phyloP scores from a whole-genome alignment of 2,113 vertebrate genomes.

The Microtus pennsylvanicus region DNA sequence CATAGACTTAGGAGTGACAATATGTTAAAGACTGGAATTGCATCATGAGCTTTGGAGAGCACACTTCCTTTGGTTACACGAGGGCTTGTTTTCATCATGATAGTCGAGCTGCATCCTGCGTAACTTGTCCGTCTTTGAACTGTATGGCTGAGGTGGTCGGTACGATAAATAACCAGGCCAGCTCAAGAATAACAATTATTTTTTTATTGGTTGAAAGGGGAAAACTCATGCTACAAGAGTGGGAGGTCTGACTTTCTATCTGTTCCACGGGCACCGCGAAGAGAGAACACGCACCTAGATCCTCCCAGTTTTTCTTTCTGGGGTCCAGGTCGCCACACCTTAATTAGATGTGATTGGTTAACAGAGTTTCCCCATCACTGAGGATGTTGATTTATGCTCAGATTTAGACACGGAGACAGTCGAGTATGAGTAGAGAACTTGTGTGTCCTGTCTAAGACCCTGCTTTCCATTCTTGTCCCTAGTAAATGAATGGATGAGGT shows the following conservation, averaged over 20 bases:
- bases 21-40: not conserved
- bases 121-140: slow-evolving; percentile 2
- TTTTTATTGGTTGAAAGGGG: too few species aligned
- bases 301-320: too few species aligned
- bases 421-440: not conserved
- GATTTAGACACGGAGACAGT: not conserved
- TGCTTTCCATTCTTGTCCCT: not conserved
- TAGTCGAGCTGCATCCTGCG: not conserved
- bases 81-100: not conserved
- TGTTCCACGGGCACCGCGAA: too few species aligned
- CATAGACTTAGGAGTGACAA: not conserved
- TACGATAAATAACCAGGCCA: too few species aligned
- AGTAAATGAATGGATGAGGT: not conserved
- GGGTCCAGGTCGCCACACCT: too few species aligned
- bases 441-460: not conserved
- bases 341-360: too few species aligned
- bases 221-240: too few species aligned
- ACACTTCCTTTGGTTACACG: not conserved
- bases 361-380: too few species aligned
- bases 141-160: not conserved
- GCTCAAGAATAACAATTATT: too few species aligned
- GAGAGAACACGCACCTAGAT: too few species aligned
- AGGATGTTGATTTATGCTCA: not conserved
- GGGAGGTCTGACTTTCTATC: too few species aligned
- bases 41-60: not conserved